Base-by-base conservation (phyloP, 2,888 invertebrate species). In the Itoplectis maculator region DNA sequence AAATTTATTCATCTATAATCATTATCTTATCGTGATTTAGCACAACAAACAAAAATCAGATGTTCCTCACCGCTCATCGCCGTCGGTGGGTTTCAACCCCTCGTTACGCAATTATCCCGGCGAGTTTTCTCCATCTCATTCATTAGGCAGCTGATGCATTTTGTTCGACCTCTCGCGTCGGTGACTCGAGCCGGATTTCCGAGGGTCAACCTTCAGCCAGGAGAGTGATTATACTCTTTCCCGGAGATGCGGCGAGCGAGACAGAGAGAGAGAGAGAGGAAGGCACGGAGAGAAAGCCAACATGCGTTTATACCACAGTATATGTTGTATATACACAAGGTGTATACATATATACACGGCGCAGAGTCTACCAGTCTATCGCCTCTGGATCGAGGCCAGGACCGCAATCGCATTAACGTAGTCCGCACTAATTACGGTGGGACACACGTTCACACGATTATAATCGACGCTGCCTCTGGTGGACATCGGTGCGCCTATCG, bases 401-500 rank as follows among this genome's bases (percentile, higher is more conserved):
- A 59, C 79, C 76, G 49, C 83, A 83, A 80, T 80, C 63, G 79
- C 72, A 68, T 82, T 80, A 82, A 76, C 81, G 81, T 65, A 79
- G 82, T 84, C 84, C 68, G 49, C 51, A 81, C 80, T 82, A 85
- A 84, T 85, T 85, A 82, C 76, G 69, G 45, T 49, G 76, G 66
- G 70, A 82, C 78, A 84, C 82, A 84, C 82, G 81, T 81, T 79
- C 82, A 77, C 77, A 56, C 77, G 66, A 83, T 85, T 69, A 81
- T 81, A 83, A 83, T 80, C 83, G 80, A 77, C 63, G 54, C 63
- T 77, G 73, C 69, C 47, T n/a, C n/a, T 7, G 69, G 35, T 49
- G 72, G 40, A 63, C 75, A 61, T 72, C 59, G 47, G 47, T 63
- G 37, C n/a, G n/a, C 51, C 68, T 79, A 75, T 76, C 63, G 72